Evolutionary conservation across 2,888 invertebrate genomes (phyloP), one percentile per base, ranked within the genome.

Genomic region (Lacanobia oleracea): DNA sequence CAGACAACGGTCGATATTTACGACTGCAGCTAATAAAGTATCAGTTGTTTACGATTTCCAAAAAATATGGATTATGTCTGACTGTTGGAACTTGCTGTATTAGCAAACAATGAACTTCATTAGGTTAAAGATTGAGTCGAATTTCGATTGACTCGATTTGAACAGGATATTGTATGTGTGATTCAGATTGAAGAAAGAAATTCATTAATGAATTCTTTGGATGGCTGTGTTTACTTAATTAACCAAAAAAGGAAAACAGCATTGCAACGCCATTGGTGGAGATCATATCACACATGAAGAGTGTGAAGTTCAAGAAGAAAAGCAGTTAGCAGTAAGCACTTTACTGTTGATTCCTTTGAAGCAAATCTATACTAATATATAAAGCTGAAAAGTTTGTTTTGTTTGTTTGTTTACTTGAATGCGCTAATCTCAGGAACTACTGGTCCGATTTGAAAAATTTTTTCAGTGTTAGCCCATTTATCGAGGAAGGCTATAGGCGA

Each of bases 11-110:
- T 64, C 61, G 48, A 82, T 86, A 86, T 90, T 90, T 89, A 90
- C 73, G 89, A 86, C 82, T 77, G 77, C 77, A 70, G 62, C 79
- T 76, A 86, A 86, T 87, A 89, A 89, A 89, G 72, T 79, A 83
- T 82, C 77, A 71, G 81, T 86, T 85, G 84, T 88, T 89, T 88
- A 89, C 84, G 88, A 82, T 81, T 88, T 86, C 80, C 82, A 67
- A 84, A 88, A 83, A 84, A 59, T 45, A 65, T 67, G 51, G 56
- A 62, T 62, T 53, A 66, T 27, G 16, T 45, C n/a, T 14, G 45
- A 78, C 54, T 45, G 3, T 59, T 48, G 4, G 9, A 63, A 12
- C 4, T n/a, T 43, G 33, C n/a, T 54, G 18, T 37, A 6, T 21
- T 51, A 50, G 45, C 12, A 1, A 68, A 76, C 50, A 66, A 62